Percentiles rank a stretch among this genome's conserved stretches.
Conservation (phyloP, 2,113 vertebrate genomes). For the Xyliphius kryptos region DNA sequence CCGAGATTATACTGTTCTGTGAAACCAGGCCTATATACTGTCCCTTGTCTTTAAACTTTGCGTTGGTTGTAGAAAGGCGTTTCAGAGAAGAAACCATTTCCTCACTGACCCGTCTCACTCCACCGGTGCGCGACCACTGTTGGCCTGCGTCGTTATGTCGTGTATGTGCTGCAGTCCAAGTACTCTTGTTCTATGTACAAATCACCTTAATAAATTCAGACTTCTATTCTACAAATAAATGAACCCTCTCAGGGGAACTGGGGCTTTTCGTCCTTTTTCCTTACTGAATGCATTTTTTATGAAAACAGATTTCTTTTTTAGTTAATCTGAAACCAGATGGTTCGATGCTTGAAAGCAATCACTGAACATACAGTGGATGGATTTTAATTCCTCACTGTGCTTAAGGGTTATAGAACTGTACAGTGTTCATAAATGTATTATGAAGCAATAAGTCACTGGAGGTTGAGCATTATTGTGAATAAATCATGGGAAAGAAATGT, state of each 20-base stretch:
- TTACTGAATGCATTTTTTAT: not conserved
- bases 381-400: not conserved
- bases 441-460: too few species aligned
- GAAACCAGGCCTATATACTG: slow-evolving; percentile 27
- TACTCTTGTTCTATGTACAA: slow-evolving; percentile 74
- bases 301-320: not conserved
- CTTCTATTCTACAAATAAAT: slow-evolving; percentile 69
- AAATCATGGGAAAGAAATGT: too few species aligned
- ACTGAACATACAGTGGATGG: not conserved
- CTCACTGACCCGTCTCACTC: slow-evolving; percentile 66
- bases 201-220: slow-evolving; percentile 71
- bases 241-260: slow-evolving; percentile 15
- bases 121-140: slow-evolving; percentile 55
- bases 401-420: too few species aligned
- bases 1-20: not conserved
- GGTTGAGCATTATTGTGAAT: too few species aligned
- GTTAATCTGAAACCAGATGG: not conserved
- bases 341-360: not conserved
- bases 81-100: slow-evolving; percentile 47
- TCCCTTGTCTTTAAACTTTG: slow-evolving; percentile 20
- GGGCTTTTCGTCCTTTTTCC: slow-evolving; percentile 9
- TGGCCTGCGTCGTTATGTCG: slow-evolving; percentile 63
- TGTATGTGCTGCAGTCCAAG: slow-evolving; percentile 68
- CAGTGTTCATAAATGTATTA: too few species aligned
- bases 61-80: slow-evolving; percentile 9